Evolutionary conservation across 2,888 invertebrate genomes (phyloP), one percentile per base, ranked within the genome.

Genomic region (Neria commutata): DNA sequence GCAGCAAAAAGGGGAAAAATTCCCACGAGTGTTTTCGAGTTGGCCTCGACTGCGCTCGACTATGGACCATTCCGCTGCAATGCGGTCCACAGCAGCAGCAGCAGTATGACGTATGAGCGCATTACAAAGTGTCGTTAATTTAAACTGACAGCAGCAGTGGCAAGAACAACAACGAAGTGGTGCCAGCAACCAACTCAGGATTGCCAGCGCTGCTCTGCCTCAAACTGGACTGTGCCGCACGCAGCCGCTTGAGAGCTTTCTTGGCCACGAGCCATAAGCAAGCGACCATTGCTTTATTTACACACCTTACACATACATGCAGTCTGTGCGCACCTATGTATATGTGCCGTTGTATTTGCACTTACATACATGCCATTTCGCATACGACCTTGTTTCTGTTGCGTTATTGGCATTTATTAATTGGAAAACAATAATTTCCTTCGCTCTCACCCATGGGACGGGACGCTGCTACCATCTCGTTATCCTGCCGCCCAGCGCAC

Each of bases 371-470:
- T 37, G 37, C 11, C 19, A 19, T 16, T 25, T 6, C 21, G n/a
- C n/a, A n/a, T 29, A 55, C 62, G 66, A 62, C 67, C 65, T 63
- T 66, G 63, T 70, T 67, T 65, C 66, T 69, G 61, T 64, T 58
- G 61, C 69, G 66, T 68, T 71, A 72, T 73, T 72, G 72, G 72
- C 72, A 70, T 72, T 74, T 72, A 72, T 72, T 72, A 72, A 72
- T 72, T 72, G 74, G 74, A 71, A 73, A 72, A 72, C 74, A 72
- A 72, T 72, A 72, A 72, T 72, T 72, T 57, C 23, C 48, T n/a
- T n/a, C n/a, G n/a, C n/a, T n/a, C n/a, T n/a, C n/a, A n/a, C n/a
- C n/a, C n/a, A n/a, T n/a, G n/a, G n/a, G n/a, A n/a, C n/a, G n/a
- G n/a, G n/a, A n/a, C n/a, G n/a, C n/a, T n/a, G n/a, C n/a, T n/a